Percentiles rank a stretch among this genome's conserved stretches.
phyloP scores from a whole-genome alignment of 2,888 invertebrate genomes.

The Epistrophella euchroma region DNA sequence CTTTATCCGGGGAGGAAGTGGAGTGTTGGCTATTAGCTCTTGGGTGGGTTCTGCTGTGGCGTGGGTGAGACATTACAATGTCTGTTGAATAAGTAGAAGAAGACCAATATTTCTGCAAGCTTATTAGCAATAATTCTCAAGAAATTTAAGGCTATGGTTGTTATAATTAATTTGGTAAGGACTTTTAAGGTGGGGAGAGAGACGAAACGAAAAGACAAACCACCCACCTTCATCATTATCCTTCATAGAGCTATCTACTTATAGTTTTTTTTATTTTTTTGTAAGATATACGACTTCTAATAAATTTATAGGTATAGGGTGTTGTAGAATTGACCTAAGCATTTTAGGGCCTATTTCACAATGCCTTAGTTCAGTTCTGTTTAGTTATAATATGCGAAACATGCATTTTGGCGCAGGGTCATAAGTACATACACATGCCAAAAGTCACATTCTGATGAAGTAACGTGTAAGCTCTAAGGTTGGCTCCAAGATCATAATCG shows the following conservation, averaged over 20 bases:
- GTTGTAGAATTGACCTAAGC: background rate
- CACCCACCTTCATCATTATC: constrained; percentile 49
- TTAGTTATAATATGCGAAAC: no score
- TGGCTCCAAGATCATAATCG: no score
- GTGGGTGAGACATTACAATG: constrained; percentile 6
- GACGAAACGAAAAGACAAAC: constrained; percentile 17
- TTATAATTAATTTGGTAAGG: constrained; percentile 67
- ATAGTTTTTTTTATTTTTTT: constrained; percentile 37
- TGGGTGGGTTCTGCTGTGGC: background rate
- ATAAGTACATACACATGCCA: no score
- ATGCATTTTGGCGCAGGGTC: no score
- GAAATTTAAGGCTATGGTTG: constrained; percentile 70
- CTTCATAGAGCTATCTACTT: constrained; percentile 35
- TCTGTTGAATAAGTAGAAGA: constrained; percentile 20
- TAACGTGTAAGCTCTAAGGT: no score
- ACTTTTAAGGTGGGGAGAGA: background rate
- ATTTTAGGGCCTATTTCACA: no score
- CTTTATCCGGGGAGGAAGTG: background rate
- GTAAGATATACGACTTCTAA: constrained; percentile 38
- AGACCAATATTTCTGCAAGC: constrained; percentile 67
- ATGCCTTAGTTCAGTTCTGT: no score
- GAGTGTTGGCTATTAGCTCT: background rate
- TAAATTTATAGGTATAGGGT: constrained; percentile 8
- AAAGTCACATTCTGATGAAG: no score
- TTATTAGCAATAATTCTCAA: constrained; percentile 69